Conservation (phyloP, 2,113 vertebrate species). For the Athene noctua region DNA sequence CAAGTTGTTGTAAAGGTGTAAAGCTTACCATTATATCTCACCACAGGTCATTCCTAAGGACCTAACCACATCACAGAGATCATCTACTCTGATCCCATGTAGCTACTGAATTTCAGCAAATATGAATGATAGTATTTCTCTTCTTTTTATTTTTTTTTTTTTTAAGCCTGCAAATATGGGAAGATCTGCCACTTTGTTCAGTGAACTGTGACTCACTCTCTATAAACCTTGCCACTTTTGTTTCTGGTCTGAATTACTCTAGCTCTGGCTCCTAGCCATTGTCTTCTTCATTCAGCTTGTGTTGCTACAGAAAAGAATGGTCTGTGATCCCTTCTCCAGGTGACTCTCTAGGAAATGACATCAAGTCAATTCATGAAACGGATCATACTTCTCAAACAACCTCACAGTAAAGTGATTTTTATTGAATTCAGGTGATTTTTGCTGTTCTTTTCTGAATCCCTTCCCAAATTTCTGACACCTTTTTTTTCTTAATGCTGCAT, state of each 20-base stretch:
- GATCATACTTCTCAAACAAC: not conserved
- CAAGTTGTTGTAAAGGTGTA: not conserved
- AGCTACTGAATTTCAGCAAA: not conserved
- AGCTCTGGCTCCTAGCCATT: not conserved
- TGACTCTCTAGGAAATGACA: not conserved
- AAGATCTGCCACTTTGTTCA: not conserved
- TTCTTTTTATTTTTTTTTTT: not conserved
- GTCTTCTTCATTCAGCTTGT: not conserved
- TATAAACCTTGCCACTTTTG: not conserved
- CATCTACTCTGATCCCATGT: not conserved
- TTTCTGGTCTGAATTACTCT: not conserved
- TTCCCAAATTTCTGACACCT: not conserved
- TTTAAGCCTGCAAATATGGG: not conserved
- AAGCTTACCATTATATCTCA: fast-evolving
- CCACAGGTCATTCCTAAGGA: not conserved
- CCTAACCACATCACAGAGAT: not conserved
- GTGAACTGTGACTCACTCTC: not conserved
- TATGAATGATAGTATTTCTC: not conserved
- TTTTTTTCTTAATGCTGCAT: not conserved
- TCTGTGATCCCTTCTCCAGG: not conserved
- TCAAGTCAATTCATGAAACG: not conserved
- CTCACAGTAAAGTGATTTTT: not conserved
- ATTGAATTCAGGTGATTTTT: not conserved
- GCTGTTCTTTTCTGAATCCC: not conserved
- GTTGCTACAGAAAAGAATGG: not conserved